phyloP scores from a whole-genome alignment of 2,113 vertebrate genomes.

The Podocnemis expansa region DNA sequence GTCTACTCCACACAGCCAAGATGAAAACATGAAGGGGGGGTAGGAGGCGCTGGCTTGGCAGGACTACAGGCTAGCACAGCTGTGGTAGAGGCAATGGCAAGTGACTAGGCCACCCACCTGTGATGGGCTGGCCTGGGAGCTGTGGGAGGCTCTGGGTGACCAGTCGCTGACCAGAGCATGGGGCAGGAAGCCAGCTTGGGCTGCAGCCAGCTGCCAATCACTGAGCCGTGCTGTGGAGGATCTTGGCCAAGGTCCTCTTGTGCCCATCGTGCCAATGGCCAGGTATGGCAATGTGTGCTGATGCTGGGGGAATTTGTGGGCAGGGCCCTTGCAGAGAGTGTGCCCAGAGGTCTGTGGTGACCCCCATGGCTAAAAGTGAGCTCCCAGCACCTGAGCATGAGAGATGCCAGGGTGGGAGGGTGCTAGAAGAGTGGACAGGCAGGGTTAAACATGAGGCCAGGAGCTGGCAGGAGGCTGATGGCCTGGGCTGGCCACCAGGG shows the following conservation, averaged over 20 bases:
- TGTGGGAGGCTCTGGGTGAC: background rate
- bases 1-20: too few species aligned
- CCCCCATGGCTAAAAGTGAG: background rate
- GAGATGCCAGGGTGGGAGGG: background rate
- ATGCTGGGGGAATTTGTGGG: background rate
- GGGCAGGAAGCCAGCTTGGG: background rate
- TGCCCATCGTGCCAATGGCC: background rate
- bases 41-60: background rate
- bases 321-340: background rate
- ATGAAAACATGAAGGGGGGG: background rate
- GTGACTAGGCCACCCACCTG: background rate
- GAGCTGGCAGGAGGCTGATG: too few species aligned
- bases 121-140: background rate
- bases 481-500: too few species aligned
- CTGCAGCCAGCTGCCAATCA: background rate
- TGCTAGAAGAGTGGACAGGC: background rate
- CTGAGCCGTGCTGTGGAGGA: background rate
- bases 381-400: background rate
- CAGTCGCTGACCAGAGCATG: background rate
- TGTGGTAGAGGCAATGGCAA: background rate
- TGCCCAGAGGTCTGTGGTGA: background rate
- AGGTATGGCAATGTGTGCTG: background rate
- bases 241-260: background rate
- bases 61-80: background rate
- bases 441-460: background rate